These are phyloP conservation scores for Conopomorpha cramerella DNA, from an alignment of 1,140 invertebrate species.

Conservation along the genomic window DNA sequence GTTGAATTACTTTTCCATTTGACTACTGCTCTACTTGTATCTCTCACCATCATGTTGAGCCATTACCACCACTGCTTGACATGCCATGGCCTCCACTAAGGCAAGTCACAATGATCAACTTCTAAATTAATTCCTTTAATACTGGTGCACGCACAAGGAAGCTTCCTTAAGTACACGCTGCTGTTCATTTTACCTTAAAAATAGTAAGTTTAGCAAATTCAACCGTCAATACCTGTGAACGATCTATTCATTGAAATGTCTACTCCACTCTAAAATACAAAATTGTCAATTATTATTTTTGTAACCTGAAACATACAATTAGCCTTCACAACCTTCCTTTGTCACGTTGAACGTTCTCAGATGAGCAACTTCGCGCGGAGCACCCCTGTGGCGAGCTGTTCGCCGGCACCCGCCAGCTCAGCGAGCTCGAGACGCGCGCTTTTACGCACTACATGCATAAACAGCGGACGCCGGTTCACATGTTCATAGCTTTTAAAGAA, in stretches of 20 bases:
- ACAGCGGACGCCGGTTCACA: conserved; percentile 16
- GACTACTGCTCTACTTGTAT: no score
- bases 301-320: conserved; percentile 1
- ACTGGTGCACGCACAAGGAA: no score
- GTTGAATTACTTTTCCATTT: conserved; percentile 7
- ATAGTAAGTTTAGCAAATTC: not conserved
- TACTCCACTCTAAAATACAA: not conserved
- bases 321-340: no score
- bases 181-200: not conserved
- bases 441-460: conserved; percentile 62
- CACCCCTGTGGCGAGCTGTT: conserved; percentile 74
- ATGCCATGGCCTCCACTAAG: no score
- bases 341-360: no score
- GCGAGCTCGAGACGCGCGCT: conserved; percentile 73
- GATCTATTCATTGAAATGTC: conserved; percentile 2
- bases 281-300: conserved; percentile 1
- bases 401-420: conserved; percentile 71
- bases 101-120: no score
- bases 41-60: no score
- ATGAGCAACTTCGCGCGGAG: conserved; percentile 65
- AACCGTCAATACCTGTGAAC: not conserved
- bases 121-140: no score
- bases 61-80: no score
- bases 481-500: conserved; percentile 43
- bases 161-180: not conserved